phyloP scores from a whole-genome alignment of 2,113 vertebrate species.

The Neolamprologus devosi region DNA sequence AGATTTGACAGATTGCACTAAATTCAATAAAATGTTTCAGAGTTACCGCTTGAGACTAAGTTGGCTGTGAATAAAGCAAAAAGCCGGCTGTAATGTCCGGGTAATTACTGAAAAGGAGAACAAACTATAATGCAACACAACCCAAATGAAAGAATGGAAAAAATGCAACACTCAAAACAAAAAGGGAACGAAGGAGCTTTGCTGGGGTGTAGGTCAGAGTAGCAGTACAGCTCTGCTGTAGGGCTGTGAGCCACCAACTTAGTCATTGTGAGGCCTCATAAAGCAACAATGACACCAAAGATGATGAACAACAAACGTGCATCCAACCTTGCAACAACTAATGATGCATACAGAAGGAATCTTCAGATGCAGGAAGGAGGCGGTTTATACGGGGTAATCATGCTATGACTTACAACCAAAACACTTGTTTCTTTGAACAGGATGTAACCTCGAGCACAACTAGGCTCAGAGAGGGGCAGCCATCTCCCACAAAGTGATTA shows the following conservation, averaged over 20 bases:
- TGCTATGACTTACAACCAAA: not conserved
- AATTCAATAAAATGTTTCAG: not conserved
- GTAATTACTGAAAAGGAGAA: not conserved
- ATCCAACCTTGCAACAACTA: not conserved
- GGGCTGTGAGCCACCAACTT: not conserved
- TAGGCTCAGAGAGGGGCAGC: not conserved
- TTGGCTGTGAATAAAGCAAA: not conserved
- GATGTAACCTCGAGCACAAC: not conserved
- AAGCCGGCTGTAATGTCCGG: not conserved
- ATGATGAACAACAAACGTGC: not conserved
- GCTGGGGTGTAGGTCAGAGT: not conserved
- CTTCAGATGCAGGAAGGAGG: not conserved
- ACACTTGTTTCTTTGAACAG: not conserved
- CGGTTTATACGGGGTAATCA: not conserved
- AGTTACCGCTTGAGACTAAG: not conserved
- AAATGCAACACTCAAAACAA: not conserved
- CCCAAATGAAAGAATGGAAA: not conserved
- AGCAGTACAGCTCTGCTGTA: not conserved
- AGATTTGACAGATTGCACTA: not conserved
- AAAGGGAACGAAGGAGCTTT: not conserved
- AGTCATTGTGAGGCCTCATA: not conserved
- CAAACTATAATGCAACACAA: not conserved
- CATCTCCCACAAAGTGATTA: not conserved
- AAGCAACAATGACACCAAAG: not conserved
- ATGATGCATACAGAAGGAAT: not conserved